Base-by-base conservation (phyloP, 2,113 vertebrate genomes). In the Haemorhous mexicanus region DNA sequence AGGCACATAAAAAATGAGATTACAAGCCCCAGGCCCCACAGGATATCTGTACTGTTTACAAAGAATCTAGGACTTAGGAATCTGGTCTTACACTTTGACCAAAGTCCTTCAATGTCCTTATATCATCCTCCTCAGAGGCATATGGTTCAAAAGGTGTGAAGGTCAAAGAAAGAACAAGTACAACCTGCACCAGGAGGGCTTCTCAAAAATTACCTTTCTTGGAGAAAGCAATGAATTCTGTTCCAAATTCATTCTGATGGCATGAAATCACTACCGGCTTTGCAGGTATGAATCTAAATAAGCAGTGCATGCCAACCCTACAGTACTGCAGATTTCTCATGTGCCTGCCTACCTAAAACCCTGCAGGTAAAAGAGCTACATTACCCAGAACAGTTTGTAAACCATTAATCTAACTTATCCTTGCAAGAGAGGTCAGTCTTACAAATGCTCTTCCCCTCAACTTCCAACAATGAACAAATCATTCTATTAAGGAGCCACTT, bases 331-430 rank as follows among this genome's bases (percentile, higher is more conserved):
- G 83, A 52, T 22, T 81, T 89, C 78, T 94, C 84, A 77, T 50
- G 74, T 77, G 75, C 82, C 75, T 84, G 73, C 62, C 67, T 75
- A 56, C 59, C 19, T 81, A 91, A 95, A 95, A 94, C 75, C 62
- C 89, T 64, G 49, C 59, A 92, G 81, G 76, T 64, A 85, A 86
- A 84, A 94, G 47, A 89, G 55, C 91, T 86, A 92, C 87, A 94
- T 96, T 94, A 91, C 44, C 75, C 78, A 87, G 91, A 92, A 95
- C 93, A 95, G 90, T 96, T 91, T 96, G 92, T 95, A 94, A 89
- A 94, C 72, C 78, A 95, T 96, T 96, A 98, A 96, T 96, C 92
- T 94, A 84, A 77, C 13, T 66, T 80, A 85, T 9, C 70, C 64
- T 96, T 91, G 78, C 86, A 50, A 81, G 93, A 95, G 82, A 84